Percentiles rank a stretch among this genome's conserved stretches.
These are phyloP conservation scores for Ennomos fuscantarius DNA, from an alignment of 2,888 invertebrate genomes.

Conservation along the genomic window DNA sequence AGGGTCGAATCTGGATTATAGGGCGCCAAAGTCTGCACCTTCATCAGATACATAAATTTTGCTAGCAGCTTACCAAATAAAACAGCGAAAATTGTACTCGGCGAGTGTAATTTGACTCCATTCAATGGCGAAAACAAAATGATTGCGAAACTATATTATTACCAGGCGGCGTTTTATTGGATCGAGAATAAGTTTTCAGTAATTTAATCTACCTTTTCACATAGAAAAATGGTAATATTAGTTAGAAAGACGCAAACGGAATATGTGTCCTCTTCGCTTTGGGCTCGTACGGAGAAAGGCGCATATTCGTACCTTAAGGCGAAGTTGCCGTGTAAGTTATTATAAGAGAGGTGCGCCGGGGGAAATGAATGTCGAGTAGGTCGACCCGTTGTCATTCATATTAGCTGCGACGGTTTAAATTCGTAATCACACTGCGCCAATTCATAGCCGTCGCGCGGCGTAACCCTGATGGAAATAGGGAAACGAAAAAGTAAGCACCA, in stretches of 20 bases:
- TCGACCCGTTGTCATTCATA: slow-evolving; percentile 84
- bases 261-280: slow-evolving; percentile 50
- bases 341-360: slow-evolving; percentile 83
- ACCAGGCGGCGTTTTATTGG: slow-evolving; percentile 35
- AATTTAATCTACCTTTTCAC: slow-evolving; percentile 37
- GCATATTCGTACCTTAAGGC: slow-evolving; percentile 75
- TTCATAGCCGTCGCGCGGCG: slow-evolving; percentile 62
- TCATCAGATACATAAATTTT: slow-evolving; percentile 82
- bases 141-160: slow-evolving; percentile 52
- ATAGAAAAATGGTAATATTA: slow-evolving; percentile 26
- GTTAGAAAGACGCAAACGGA: slow-evolving; percentile 22
- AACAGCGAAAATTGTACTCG: slow-evolving; percentile 65
- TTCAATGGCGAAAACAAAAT: slow-evolving; percentile 59
- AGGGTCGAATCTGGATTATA: slow-evolving; percentile 83
- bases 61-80: slow-evolving; percentile 72
- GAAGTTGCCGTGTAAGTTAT: slow-evolving; percentile 81
- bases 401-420: slow-evolving; percentile 83
- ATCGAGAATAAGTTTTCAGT: slow-evolving; percentile 29
- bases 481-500: slow-evolving; percentile 60
- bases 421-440: slow-evolving; percentile 80
- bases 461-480: slow-evolving; percentile 60
- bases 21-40: slow-evolving; percentile 82
- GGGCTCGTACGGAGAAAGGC: slow-evolving; percentile 45
- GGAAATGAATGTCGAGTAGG: slow-evolving; percentile 85
- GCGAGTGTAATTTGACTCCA: slow-evolving; percentile 66